Base-by-base conservation (phyloP, 2,888 invertebrate species). In the Gisinianus flammeolus region DNA sequence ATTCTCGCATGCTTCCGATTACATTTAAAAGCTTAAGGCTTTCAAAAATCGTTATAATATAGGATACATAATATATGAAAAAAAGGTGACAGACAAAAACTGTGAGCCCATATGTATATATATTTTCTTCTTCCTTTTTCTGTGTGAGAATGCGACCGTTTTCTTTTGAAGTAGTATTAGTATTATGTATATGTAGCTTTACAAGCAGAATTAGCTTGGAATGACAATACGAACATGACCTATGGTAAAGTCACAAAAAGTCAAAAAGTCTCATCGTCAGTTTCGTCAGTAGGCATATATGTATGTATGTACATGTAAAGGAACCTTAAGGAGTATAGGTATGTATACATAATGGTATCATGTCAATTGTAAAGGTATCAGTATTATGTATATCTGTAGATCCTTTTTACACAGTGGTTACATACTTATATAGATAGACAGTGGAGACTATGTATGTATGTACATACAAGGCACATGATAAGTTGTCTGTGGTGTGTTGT, bases 11-110 rank as follows among this genome's bases (percentile, higher is more conserved):
- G 72, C 72, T 72, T 72, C n/a, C 31, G 72, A 72, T 72, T 72
- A 72, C 58, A 58, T 72, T 72, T 58, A 62, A 72, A 58, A 72
- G 72, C 72, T 72, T 72, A 58, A n/a, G n/a, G n/a, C n/a, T n/a
- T n/a, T n/a, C n/a, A n/a, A 58, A 56, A 56, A 31, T 22, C 6
- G 10, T 56, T 28, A 58, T 31, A 72, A 72, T 54, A 72, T 19
- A n/a, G 26, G 26, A 64, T 64, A 26, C 19, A 44, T 44, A 19
- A 26, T 19, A 22, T 19, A 26, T 19, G 30, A 26, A 64, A 22
- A 64, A 26, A 28, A 64, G 64, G 5, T 16, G 28, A 64, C 58
- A n/a, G 26, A 64, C 4, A 16, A 26, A 64, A 28, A 28, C 5
- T 64, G 22, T 22, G 6, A n/a, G 8, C 6, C 12, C 26, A 62